Evolutionary conservation across 2,888 invertebrate species (phyloP), one percentile per base, ranked within the genome.

Genomic region (Fabriciana adippe): DNA sequence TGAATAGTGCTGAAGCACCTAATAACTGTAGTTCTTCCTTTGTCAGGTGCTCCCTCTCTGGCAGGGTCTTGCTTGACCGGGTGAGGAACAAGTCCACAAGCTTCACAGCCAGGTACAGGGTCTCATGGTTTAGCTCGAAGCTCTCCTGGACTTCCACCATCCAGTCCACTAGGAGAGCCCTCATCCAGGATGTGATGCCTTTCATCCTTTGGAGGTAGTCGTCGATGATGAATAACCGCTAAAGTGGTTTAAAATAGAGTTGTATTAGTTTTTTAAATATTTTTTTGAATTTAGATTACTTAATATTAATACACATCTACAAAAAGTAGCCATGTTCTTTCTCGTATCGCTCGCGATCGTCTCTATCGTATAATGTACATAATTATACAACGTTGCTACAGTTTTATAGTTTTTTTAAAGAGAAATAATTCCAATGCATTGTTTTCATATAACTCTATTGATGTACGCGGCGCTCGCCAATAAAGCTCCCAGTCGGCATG

Each of bases 71-170:
- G 8, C 86, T 82, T 1, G 91, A 90, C 63, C 77, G 78, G 3
- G 90, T 86, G 64, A 99, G 93, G 89, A 96, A 99, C 73, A 97
- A 90, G 88, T 99, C 99, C 5, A 99, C 97, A 75, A 99, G 92
- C 92, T 99, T 99, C 15, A 99, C 98, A 31, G 97, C 98, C 84
- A 99, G 93, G 88, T 99, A 99, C 8, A 99, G 92, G 0, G 99
- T 99, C 92, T 99, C 99, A 81, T 99, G 99, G 89, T 99, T 99
- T 48, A 99, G 93, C 87, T 99, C 99, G 85, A 99, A 99, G 73
- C 96, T 97, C 88, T 98, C 98, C 92, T 99, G 99, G 13, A 99
- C 97, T 84, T 99, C 99, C 55, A 99, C 99, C 97, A 99, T 97
- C 99, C 99, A 99, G 90, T 99, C 99, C 0, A 99, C 96, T 3